Evolutionary conservation across 2,888 invertebrate genomes (phyloP), one percentile per base, ranked within the genome.

Genomic region (Hemithea aestivaria): DNA sequence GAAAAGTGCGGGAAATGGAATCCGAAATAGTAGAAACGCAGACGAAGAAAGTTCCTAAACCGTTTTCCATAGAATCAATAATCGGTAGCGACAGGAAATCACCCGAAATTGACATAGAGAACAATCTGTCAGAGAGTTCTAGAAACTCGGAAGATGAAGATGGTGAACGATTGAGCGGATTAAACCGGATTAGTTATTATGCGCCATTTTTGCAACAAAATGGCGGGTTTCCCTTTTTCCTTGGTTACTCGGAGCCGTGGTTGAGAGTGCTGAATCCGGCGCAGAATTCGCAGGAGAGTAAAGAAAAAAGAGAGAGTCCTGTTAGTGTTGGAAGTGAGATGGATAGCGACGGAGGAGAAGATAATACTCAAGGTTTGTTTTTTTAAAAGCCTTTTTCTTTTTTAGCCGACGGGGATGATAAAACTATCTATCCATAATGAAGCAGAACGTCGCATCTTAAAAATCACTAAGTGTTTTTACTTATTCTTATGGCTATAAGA

Each of bases 51-150:
- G 81, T 84, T 32, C 90, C 90, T 2, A 89, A 88, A 53, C 89
- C 91, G 1, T 91, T 91, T 66, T 89, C 90, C 1, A 91, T 91
- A 27, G 91, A 91, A 66, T 90, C 90, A 1, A 58, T 91, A 12
- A 91, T 91, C 10, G 88, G 88, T 0, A 56, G 56, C n/a, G 73
- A 77, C 7, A 61, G 85, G 49, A 84, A 84, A 70, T 83, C 83
- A 24, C 87, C 87, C 1, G 85, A 84, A 44, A 85, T 87, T 22
- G 85, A 85, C 41, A 82, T 85, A 55, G 85, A 85, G 38, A 84
- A 81, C 35, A 82, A 79, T 46, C 48, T 77, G 8, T 79, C 81
- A 1, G 83, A 84, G 48, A 60, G 56, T 56, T 80, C 83, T 43
- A 77, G 79, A 58, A 72, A 73, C 29, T 87, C 85, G 1, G 85